These are phyloP conservation scores for Cyphomyrus discorhynchus DNA, from an alignment of 2,113 vertebrate genomes.

Conservation along the genomic window DNA sequence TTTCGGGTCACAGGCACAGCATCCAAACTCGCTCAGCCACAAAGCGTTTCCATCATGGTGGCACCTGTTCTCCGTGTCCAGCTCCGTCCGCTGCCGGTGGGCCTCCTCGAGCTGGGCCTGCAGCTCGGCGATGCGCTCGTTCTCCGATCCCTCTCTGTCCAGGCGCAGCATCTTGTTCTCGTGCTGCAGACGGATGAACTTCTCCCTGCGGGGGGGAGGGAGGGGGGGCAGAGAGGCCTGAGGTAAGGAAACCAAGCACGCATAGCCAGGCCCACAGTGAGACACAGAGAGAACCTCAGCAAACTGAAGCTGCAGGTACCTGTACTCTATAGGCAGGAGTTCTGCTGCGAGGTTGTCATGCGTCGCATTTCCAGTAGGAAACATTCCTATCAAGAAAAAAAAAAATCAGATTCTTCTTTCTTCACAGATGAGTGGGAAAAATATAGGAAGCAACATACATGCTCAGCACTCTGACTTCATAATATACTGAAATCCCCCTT, in stretches of 20 bases:
- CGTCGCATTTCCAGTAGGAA: constrained; percentile 66
- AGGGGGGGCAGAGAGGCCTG: too few species aligned
- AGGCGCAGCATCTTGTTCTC: constrained; percentile 94
- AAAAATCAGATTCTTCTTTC: background rate
- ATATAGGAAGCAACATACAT: background rate
- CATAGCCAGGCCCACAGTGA: background rate
- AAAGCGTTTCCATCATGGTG: background rate
- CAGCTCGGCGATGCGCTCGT: constrained; percentile 72
- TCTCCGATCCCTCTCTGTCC: constrained; percentile 83
- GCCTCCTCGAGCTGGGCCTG: constrained; percentile 80
- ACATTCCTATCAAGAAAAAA: constrained; percentile 41
- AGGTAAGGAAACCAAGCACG: background rate
- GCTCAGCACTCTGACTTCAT: background rate
- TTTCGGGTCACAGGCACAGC: background rate
- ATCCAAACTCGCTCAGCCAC: background rate
- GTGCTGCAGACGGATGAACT: constrained; percentile 87
- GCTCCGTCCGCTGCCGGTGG: constrained; percentile 69
- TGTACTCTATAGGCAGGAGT: constrained; percentile 84
- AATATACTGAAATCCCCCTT: background rate
- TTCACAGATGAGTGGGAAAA: background rate
- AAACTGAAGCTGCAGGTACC: constrained; percentile 53
- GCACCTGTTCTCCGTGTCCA: constrained; percentile 82
- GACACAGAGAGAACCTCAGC: background rate
- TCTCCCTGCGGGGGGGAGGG: constrained; percentile 63
- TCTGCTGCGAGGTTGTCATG: constrained; percentile 90